A percentile compares a stretch with the other conserved stretches of the same genome.
These are phyloP conservation scores for Manis pentadactyla DNA, from an alignment of 2,797 vertebrate species.

Conservation along the genomic window DNA sequence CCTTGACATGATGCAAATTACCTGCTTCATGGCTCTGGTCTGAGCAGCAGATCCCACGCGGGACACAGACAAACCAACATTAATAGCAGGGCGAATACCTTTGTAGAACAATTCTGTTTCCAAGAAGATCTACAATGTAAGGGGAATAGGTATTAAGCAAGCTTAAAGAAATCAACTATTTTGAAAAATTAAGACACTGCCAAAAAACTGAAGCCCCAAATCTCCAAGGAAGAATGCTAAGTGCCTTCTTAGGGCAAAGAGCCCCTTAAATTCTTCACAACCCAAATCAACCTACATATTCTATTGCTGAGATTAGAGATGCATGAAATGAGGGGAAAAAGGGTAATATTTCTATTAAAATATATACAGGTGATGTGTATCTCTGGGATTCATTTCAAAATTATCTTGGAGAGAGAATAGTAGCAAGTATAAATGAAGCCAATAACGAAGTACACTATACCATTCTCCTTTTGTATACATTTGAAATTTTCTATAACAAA, in stretches of 20 bases:
- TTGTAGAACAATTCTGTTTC: constrained; percentile 99
- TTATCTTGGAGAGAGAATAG: not conserved
- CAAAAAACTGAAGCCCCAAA: not conserved
- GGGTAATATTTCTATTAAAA: not conserved
- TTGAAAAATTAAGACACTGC: not conserved
- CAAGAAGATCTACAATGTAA: constrained; percentile 94
- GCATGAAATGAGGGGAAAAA: not conserved
- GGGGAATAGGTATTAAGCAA: not conserved
- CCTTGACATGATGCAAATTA: constrained; percentile 71
- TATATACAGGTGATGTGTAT: not conserved
- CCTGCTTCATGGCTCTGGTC: constrained; percentile 99
- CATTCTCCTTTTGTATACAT: not conserved
- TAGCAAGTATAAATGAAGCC: not conserved
- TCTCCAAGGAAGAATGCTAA: not conserved
- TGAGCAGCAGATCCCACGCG: constrained; percentile 99
- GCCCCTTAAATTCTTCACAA: not conserved
- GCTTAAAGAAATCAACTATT: not conserved
- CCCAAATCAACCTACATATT: not conserved
- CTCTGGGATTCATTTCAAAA: constrained; percentile 30
- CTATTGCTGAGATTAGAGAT: not conserved
- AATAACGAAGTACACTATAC: not conserved
- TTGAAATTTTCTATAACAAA: not conserved
- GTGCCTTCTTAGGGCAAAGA: not conserved
- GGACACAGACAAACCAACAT: constrained; percentile 98
- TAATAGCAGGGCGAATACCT: constrained; percentile 98